Evolutionary conservation across 2,888 invertebrate species (phyloP).

Genomic region (Andrena flavipes): DNA sequence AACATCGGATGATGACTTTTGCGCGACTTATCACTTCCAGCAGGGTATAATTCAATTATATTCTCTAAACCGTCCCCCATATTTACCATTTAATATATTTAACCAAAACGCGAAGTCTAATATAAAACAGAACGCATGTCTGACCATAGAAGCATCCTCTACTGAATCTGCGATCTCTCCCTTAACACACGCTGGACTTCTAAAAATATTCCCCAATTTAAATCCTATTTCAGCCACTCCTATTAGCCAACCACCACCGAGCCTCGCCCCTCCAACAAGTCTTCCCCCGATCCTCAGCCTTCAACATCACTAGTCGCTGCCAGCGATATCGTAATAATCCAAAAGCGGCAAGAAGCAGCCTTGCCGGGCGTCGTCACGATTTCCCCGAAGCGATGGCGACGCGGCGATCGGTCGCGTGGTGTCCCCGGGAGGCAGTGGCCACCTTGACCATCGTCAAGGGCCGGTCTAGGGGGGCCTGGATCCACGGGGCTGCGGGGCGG

Average conservation of each 20-base stretch:
- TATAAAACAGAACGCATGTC: too few species aligned
- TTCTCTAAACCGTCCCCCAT: too few species aligned
- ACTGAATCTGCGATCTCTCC: too few species aligned
- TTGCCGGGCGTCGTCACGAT: slow-evolving; percentile 7
- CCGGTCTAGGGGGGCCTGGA: slow-evolving; percentile 50
- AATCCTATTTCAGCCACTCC: too few species aligned
- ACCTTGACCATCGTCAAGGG: slow-evolving; percentile 78
- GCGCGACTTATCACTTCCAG: too few species aligned
- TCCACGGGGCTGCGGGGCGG: slow-evolving; percentile 49
- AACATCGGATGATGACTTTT: too few species aligned
- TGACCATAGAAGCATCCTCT: too few species aligned
- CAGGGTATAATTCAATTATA: too few species aligned
- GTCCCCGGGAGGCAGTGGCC: slow-evolving; percentile 67
- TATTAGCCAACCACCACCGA: neutral
- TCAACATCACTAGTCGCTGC: neutral
- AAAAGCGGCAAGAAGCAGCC: neutral
- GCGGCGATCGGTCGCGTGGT: slow-evolving; percentile 26
- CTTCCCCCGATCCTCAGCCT: neutral
- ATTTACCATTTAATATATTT: too few species aligned
- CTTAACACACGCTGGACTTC: too few species aligned
- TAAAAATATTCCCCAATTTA: too few species aligned
- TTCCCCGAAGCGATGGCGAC: slow-evolving; percentile 31
- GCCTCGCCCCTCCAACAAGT: neutral
- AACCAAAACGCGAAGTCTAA: too few species aligned
- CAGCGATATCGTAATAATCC: neutral